Percentiles rank a stretch among this genome's conserved stretches.
phyloP scores from a whole-genome alignment of 2,113 vertebrate genomes.

The Arenaria interpres region DNA sequence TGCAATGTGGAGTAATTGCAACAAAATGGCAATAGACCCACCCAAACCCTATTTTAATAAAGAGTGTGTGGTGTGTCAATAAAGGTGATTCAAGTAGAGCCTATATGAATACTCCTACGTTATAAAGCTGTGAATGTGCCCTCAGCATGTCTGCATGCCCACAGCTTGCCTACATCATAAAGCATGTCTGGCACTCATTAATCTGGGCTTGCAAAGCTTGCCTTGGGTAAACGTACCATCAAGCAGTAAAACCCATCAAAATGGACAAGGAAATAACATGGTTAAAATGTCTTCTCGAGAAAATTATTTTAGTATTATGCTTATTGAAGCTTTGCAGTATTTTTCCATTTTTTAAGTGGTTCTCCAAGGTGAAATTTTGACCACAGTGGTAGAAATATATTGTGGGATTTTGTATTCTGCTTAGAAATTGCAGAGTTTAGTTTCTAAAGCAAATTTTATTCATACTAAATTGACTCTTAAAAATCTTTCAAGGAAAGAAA shows the following conservation, averaged over 20 bases:
- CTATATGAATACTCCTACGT: neutral
- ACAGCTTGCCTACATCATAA: too few relatives aligned
- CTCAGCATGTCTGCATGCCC: too few relatives aligned
- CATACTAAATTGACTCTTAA: neutral
- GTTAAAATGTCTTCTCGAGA: neutral
- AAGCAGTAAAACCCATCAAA: neutral
- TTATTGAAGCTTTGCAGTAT: neutral
- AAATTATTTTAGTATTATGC: neutral
- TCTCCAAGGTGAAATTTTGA: neutral
- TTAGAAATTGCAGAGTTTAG: neutral
- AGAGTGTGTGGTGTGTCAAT: neutral
- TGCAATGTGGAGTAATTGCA: neutral
- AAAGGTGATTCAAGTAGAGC: neutral
- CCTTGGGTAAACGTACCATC: neutral
- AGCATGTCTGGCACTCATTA: neutral
- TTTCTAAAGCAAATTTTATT: neutral
- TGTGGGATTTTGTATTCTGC: neutral
- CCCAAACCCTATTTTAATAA: neutral
- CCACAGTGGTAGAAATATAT: neutral
- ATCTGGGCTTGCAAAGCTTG: neutral
- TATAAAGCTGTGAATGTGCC: neutral
- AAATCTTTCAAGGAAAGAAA: neutral
- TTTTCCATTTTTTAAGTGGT: neutral
- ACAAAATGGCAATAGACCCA: neutral
- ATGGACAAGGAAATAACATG: neutral